These are phyloP conservation scores for Yponomeuta malinellus DNA, from an alignment of 2,888 invertebrate species.

Conservation along the genomic window DNA sequence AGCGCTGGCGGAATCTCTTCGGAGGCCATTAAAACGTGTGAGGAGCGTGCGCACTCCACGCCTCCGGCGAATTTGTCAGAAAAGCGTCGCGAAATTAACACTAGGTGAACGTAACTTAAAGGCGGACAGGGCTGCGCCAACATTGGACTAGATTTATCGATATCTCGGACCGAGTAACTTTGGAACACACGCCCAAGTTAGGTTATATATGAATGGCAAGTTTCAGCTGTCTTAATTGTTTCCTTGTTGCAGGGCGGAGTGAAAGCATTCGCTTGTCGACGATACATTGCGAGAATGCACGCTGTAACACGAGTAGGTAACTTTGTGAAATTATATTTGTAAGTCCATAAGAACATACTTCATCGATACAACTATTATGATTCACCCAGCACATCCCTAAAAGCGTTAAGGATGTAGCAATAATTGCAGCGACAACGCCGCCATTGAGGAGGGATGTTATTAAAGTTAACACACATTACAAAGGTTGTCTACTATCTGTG, in stretches of 20 bases:
- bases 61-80: constrained; percentile 58
- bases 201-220: constrained; percentile 18
- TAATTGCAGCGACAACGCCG: constrained; percentile 51
- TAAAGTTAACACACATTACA: constrained; percentile 30
- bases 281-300: not conserved
- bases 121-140: constrained; percentile 34
- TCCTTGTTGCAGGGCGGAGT: not conserved
- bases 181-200: constrained; percentile 21
- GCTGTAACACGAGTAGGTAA: not conserved
- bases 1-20: constrained; percentile 24
- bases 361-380: not conserved
- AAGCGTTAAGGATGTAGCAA: constrained; percentile 43
- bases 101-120: constrained; percentile 55
- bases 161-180: constrained; percentile 28
- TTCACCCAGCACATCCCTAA: constrained; percentile 18
- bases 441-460: constrained; percentile 42
- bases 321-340: too few species aligned
- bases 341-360: too few species aligned
- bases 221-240: constrained; percentile 12
- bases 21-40: constrained; percentile 32
- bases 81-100: constrained; percentile 61
- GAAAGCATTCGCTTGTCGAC: not conserved
- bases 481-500: not conserved
- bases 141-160: constrained; percentile 41
- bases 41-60: constrained; percentile 24